These are phyloP conservation scores for Drosophila bipectinata DNA, from an alignment of 1,140 invertebrate species.

Conservation along the genomic window DNA sequence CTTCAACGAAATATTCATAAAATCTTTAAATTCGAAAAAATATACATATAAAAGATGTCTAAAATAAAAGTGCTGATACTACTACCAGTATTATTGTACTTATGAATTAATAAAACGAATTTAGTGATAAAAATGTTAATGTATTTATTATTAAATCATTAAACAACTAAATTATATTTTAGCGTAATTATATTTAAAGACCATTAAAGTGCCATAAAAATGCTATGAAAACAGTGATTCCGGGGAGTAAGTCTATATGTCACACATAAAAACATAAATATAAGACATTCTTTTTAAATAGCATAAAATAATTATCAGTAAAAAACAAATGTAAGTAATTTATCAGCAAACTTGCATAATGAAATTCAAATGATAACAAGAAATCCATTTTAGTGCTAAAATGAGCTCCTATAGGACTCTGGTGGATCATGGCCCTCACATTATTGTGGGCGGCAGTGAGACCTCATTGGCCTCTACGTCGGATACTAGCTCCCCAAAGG, in stretches of 20 bases:
- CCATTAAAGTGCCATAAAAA: neutral
- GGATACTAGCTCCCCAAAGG: slow-evolving; percentile 44
- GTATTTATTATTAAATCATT: neutral
- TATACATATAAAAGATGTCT: neutral
- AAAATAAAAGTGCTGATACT: neutral
- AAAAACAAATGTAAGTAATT: neutral
- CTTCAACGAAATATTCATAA: neutral
- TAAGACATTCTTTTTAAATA: too few relatives aligned
- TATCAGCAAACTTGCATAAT: neutral
- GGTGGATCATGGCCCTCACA: slow-evolving; percentile 45
- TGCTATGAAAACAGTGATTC: neutral
- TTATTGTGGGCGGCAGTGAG: slow-evolving; percentile 19
- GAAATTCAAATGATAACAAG: neutral
- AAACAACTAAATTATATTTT: neutral
- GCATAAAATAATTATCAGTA: neutral
- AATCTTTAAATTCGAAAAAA: neutral
- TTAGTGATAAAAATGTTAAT: neutral
- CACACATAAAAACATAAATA: too few relatives aligned
- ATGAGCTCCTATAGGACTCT: slow-evolving; percentile 68
- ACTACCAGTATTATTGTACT: neutral
- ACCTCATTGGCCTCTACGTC: slow-evolving; percentile 15
- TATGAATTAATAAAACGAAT: neutral
- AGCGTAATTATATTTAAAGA: neutral
- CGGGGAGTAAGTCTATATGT: too few relatives aligned
- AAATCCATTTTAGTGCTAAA: neutral